Evolutionary conservation across 2,888 invertebrate species (phyloP), one percentile per base, ranked within the genome.

Genomic region (Apoda limacodes): DNA sequence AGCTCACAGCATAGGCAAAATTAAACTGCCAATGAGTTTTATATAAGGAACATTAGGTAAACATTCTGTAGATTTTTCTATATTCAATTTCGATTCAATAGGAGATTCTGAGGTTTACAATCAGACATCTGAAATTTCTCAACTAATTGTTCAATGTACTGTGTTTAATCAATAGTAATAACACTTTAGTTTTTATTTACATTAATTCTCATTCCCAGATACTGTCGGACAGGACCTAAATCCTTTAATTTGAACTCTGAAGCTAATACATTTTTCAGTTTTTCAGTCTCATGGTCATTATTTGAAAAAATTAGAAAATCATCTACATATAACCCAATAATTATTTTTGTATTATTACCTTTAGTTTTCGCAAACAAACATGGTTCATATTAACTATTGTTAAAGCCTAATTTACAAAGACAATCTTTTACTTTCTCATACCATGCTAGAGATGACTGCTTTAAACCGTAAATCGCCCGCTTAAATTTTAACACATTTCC

Each of bases 401-500:
- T 27, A 27, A 27, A 34, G 21, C 30, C 19, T 13, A 30, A 10
- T 9, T 34, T 30, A 26, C 17, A 26, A 5, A 34, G 13, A 26
- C n/a, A 17, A 11, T 34, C 23, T 17, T 34, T 22, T 3, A 34
- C 26, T 29, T 22, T 34, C 10, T 30, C 23, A 22, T 35, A 31
- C 29, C 30, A 35, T 2, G 20, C 20, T 24, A 27, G 19, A 7
- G 30, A 35, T 2, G 30, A 30, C 7, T 31, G 30, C 11, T 35
- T 35, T n/a, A 28, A 15, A 2, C 35, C 28, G 13, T 24, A 35
- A 15, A 31, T 24, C 52, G 57, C 57, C 55, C 51, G 62, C 60
- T 61, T 63, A 52, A 61, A 56, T 50, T 53, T n/a, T n/a, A n/a
- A n/a, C n/a, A n/a, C n/a, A n/a, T n/a, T n/a, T n/a, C n/a, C n/a